These are phyloP conservation scores for Eremophila alpestris DNA, from an alignment of 2,797 vertebrate genomes.

Conservation along the genomic window DNA sequence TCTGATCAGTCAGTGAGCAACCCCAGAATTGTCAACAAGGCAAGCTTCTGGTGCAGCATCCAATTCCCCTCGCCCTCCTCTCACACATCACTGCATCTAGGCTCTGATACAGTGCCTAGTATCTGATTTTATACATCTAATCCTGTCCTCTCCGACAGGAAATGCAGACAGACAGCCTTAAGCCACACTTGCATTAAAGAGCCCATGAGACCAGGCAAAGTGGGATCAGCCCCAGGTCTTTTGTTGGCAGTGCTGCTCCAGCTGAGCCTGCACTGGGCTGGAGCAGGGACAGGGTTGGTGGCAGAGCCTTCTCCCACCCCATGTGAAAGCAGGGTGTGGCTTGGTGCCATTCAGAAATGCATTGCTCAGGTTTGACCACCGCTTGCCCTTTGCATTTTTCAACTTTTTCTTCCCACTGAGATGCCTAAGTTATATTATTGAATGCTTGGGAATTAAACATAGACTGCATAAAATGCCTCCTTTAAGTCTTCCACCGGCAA, in stretches of 20 bases:
- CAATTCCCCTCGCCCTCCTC: background rate
- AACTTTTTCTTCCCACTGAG: background rate
- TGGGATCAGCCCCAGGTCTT: background rate
- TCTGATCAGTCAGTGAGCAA: background rate
- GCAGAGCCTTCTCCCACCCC: background rate
- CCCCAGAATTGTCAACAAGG: background rate
- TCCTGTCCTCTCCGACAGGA: background rate
- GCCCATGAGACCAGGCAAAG: background rate
- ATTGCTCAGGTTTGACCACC: background rate
- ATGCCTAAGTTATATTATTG: background rate
- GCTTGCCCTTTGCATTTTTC: background rate
- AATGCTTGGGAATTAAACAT: background rate
- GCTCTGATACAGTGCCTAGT: background rate
- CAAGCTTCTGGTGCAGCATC: background rate
- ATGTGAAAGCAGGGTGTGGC: background rate
- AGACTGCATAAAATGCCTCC: background rate
- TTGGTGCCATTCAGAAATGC: background rate
- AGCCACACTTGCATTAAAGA: background rate
- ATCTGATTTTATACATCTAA: background rate
- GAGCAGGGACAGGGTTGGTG: accelerated
- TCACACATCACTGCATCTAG: background rate
- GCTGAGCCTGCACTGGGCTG: accelerated
- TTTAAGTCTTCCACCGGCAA: background rate
- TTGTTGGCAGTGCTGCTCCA: background rate
- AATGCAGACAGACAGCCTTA: background rate